Evolutionary conservation across 2,888 invertebrate species (phyloP).

Genomic region (Brachylomia viminalis): DNA sequence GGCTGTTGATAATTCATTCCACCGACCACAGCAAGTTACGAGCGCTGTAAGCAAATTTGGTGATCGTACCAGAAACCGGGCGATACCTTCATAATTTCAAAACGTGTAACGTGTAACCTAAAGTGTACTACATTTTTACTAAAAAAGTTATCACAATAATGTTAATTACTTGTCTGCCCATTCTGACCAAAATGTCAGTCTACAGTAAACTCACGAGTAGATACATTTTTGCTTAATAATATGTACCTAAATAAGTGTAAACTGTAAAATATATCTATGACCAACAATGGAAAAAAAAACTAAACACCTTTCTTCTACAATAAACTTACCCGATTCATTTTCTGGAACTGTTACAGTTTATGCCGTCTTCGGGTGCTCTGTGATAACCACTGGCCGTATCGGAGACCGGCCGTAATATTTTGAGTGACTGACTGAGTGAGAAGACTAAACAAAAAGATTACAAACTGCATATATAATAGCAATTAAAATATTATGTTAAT

Average conservation of each 20-base stretch:
- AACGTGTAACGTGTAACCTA: too few species aligned
- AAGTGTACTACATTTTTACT: neutral
- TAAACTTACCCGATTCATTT: conserved; percentile 6
- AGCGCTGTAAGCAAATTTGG: too few species aligned
- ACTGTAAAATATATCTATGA: neutral
- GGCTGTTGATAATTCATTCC: too few species aligned
- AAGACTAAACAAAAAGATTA: neutral
- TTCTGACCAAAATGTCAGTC: neutral
- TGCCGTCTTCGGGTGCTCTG: neutral
- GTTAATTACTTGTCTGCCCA: neutral
- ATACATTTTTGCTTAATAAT: neutral
- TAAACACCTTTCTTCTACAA: too few species aligned
- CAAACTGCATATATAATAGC: neutral
- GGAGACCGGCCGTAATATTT: neutral
- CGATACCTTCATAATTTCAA: too few species aligned
- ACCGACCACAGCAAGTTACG: too few species aligned
- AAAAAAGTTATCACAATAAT: neutral
- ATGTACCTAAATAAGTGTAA: neutral
- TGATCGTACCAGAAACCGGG: too few species aligned
- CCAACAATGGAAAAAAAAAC: neutral
- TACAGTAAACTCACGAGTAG: neutral
- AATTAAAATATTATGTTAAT: too few species aligned
- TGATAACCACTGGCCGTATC: neutral
- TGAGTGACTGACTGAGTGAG: too few species aligned
- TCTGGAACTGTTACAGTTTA: neutral